Evolutionary conservation across 1,140 invertebrate species (phyloP), one percentile per base, ranked within the genome.

Genomic region (Pissodes strobi): DNA sequence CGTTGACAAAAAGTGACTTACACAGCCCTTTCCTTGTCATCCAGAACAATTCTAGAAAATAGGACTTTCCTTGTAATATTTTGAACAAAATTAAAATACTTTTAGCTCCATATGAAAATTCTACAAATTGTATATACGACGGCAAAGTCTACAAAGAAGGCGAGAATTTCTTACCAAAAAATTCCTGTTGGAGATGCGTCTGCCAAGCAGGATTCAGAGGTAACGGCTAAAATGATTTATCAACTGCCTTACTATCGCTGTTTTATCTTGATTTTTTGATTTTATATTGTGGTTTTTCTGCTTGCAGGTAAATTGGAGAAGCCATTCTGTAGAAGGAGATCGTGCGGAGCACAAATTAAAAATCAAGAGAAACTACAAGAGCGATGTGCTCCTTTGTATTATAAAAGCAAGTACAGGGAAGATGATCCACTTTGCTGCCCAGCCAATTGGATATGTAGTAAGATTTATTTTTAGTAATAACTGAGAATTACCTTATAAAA

Each of bases 41-140:
- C n/a, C n/a, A n/a, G n/a, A n/a, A n/a, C n/a, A n/a, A n/a, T n/a
- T n/a, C n/a, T n/a, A n/a, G n/a, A n/a, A n/a, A n/a, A n/a, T n/a
- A n/a, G n/a, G n/a, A n/a, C n/a, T n/a, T n/a, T n/a, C n/a, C n/a
- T n/a, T n/a, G n/a, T n/a, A n/a, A n/a, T n/a, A n/a, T n/a, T n/a
- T n/a, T n/a, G n/a, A 27, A 27, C 25, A 27, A 27, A 27, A 27
- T 27, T 27, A 27, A 27, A 27, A 27, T 27, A 27, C n/a, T 27
- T 59, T 59, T 59, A 65, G 63, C 64, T 25, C 64, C 64, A 8
- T 66, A 66, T 38, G 64, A 66, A 34, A 66, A 66, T 43, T 60
- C 57, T 4, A 66, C 64, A 1, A 55, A 23, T n/a, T 66, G 64
- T 30, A 39, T 66, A 10, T 66, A 66, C 46, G 64, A 66, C 19